Conservation (phyloP, 1,140 invertebrate genomes). For the Teleopsis dalmanni region DNA sequence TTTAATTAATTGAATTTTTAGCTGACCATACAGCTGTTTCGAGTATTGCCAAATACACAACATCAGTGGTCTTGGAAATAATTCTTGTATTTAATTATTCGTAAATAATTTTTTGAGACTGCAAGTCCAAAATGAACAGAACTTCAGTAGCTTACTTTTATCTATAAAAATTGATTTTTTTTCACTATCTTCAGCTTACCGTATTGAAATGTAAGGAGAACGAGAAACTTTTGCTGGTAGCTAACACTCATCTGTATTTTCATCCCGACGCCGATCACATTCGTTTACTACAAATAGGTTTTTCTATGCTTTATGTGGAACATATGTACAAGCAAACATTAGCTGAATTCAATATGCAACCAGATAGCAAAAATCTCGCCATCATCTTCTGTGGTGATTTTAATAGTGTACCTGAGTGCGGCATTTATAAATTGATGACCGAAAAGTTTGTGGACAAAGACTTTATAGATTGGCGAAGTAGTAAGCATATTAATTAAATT, state of each 20-base stretch:
- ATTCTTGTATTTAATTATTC: too few relatives aligned
- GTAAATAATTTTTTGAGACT: too few relatives aligned
- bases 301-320: slow-evolving; percentile 53
- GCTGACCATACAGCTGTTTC: too few relatives aligned
- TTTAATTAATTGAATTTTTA: too few relatives aligned
- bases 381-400: slow-evolving; percentile 75
- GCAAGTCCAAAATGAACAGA: too few relatives aligned
- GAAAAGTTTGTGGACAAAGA: slow-evolving; percentile 54
- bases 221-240: slow-evolving; percentile 60
- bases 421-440: slow-evolving; percentile 67
- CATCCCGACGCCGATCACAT: slow-evolving; percentile 83
- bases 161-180: neutral
- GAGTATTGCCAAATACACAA: too few relatives aligned
- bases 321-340: slow-evolving; percentile 46
- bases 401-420: slow-evolving; percentile 75
- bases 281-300: slow-evolving; percentile 67
- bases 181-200: slow-evolving; percentile 38
- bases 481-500: slow-evolving; percentile 50
- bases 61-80: too few relatives aligned
- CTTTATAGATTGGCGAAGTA: slow-evolving; percentile 66
- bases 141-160: too few relatives aligned
- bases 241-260: slow-evolving; percentile 89
- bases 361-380: slow-evolving; percentile 50
- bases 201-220: slow-evolving; percentile 55
- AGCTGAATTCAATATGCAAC: slow-evolving; percentile 44